A percentile compares a stretch with the other conserved stretches of the same genome.
Conservation (phyloP, 2,113 vertebrate genomes). For the Cololabis saira region DNA sequence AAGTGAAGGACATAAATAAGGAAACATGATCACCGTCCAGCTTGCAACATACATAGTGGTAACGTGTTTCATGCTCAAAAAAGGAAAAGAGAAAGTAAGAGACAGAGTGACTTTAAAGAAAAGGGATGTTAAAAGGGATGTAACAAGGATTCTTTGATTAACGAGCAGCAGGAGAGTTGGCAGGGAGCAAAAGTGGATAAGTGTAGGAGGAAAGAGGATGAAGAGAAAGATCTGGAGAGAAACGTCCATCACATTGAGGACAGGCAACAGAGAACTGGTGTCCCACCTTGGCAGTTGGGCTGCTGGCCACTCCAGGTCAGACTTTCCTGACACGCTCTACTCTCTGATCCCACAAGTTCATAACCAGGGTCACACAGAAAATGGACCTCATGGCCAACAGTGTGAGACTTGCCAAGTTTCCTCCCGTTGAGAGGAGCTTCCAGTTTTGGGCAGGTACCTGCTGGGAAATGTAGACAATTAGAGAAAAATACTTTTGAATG, state of each 20-base stretch:
- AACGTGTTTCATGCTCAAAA: constrained; percentile 38
- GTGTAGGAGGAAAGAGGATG: constrained; percentile 7
- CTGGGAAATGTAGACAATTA: background rate
- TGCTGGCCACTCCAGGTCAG: constrained; percentile 84
- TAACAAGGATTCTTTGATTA: constrained; percentile 52
- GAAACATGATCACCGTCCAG: constrained; percentile 48
- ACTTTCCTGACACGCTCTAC: constrained; percentile 80
- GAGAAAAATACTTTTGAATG: background rate
- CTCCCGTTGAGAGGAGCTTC: constrained; percentile 77
- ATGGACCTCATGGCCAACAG: constrained; percentile 84
- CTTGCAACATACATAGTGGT: background rate
- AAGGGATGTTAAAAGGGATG: constrained; percentile 56
- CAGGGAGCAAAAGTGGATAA: constrained; percentile 16
- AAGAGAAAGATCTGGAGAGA: constrained; percentile 7
- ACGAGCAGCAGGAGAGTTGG: constrained; percentile 56
- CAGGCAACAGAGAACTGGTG: background rate
- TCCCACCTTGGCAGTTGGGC: constrained; percentile 83
- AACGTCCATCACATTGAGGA: background rate
- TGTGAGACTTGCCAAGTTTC: constrained; percentile 79
- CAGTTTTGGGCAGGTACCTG: constrained; percentile 82
- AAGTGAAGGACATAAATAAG: constrained; percentile 37
- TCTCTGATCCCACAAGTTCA: constrained; percentile 84
- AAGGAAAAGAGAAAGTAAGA: constrained; percentile 17
- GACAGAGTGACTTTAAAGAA: constrained; percentile 34
- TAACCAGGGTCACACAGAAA: constrained; percentile 84